phyloP scores from a whole-genome alignment of 2,797 vertebrate species.

The Cryptoblepharus egeriae region DNA sequence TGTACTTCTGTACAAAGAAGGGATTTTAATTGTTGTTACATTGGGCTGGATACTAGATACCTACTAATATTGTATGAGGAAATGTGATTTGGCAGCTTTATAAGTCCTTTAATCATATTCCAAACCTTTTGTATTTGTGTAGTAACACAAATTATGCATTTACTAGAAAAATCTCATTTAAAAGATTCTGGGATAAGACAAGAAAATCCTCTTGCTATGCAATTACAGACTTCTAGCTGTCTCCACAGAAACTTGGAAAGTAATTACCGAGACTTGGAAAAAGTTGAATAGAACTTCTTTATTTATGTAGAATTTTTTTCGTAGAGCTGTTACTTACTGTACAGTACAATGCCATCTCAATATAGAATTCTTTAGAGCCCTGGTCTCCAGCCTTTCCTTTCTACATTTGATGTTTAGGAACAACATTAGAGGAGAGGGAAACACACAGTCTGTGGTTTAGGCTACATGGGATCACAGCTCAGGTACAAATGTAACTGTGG shows the following conservation, averaged over 20 bases:
- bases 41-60: conserved; percentile 12
- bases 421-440: neutral
- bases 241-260: conserved; percentile 26
- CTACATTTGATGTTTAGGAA: neutral
- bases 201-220: conserved; percentile 32
- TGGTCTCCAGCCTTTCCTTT: neutral
- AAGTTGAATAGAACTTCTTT: conserved; percentile 40
- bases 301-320: conserved; percentile 28
- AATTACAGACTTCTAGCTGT: conserved; percentile 14
- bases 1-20: conserved; percentile 7
- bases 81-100: conserved; percentile 6
- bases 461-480: neutral
- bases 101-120: conserved; percentile 31
- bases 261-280: conserved; percentile 37
- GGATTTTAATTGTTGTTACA: neutral
- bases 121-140: conserved; percentile 20
- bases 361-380: neutral
- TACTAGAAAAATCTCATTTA: conserved; percentile 38
- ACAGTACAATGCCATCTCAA: conserved; percentile 22
- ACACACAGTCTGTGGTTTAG: neutral
- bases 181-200: conserved; percentile 40
- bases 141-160: conserved; percentile 24
- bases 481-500: neutral
- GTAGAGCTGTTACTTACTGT: neutral
- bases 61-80: conserved; percentile 24